phyloP scores from a whole-genome alignment of 92 coral and sea anemone species.

The Epizoanthus rinbou region DNA sequence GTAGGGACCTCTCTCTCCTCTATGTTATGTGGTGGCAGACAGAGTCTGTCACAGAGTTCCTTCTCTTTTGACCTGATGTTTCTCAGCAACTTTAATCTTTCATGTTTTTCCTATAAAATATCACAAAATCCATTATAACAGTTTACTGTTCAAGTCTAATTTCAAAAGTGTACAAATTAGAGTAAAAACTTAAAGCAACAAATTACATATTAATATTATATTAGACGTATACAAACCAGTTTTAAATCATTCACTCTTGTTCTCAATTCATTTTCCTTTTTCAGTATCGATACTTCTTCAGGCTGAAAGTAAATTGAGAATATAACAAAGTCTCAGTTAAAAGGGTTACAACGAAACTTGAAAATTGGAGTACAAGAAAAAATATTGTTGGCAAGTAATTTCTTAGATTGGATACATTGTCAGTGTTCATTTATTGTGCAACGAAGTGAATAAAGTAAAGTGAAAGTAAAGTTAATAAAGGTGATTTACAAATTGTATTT shows the following conservation, averaged over 20 bases:
- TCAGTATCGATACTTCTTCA: slow-evolving; percentile 67
- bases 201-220: too few species aligned
- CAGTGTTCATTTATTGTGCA: too few species aligned
- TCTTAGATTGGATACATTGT: too few species aligned
- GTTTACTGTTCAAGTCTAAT: not conserved
- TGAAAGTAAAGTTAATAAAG: too few species aligned
- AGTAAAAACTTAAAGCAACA: not conserved
- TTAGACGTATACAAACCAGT: slow-evolving; percentile 73
- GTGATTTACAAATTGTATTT: too few species aligned
- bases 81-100: slow-evolving; percentile 74
- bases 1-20: slow-evolving; percentile 80
- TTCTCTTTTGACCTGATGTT: slow-evolving; percentile 68
- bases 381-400: too few species aligned
- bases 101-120: slow-evolving; percentile 82
- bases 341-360: too few species aligned
- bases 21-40: slow-evolving; percentile 83
- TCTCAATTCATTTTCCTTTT: slow-evolving; percentile 87
- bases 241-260: slow-evolving; percentile 79
- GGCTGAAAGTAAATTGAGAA: slow-evolving; percentile 41
- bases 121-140: not conserved
- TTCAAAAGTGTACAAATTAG: not conserved
- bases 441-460: too few species aligned
- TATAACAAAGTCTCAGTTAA: too few species aligned
- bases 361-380: too few species aligned
- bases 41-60: slow-evolving; percentile 68